Base-by-base conservation (phyloP, 2,113 vertebrate genomes). In the Cheilinus undulatus region DNA sequence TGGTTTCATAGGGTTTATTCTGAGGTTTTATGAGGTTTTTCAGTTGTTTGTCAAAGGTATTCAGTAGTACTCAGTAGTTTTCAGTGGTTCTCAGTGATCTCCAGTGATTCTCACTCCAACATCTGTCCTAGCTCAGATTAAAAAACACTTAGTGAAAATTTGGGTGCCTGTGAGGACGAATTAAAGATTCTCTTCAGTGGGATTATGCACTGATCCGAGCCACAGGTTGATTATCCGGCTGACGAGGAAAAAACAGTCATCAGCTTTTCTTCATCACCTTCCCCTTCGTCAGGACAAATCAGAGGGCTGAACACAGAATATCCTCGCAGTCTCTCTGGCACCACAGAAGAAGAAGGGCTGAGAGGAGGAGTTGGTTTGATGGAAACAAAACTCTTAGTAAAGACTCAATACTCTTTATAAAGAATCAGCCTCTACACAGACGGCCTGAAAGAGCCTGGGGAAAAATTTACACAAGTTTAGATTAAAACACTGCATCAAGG, bases 61-160 rank as follows among this genome's bases (percentile, higher is more conserved):
- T n/a, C n/a, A n/a, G n/a, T n/a, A n/a, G n/a, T n/a, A n/a, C n/a
- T n/a, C n/a, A n/a, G n/a, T n/a, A n/a, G n/a, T n/a, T n/a, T n/a
- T n/a, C n/a, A n/a, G n/a, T n/a, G n/a, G n/a, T n/a, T n/a, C n/a
- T n/a, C n/a, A n/a, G n/a, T n/a, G n/a, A n/a, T n/a, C n/a, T n/a
- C n/a, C n/a, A n/a, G n/a, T 38, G 36, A 38, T 45, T 45, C 13
- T 7, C 50, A 32, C 38, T 34, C 15, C 43, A 48, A 64, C 65
- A 74, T 73, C 70, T 80, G 70, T 69, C 57, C 36, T 1, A 15
- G 1, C 8, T 69, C 59, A 64, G 70, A 74, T 80, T 80, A 80
- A 80, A 68, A 30, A 48, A 64, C 52, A 58, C 64, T 80, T 20
- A 30, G 14, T 30, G 38, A 32, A 72, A 60, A 60, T 68, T 68